Evolutionary conservation across 2,797 vertebrate genomes (phyloP), one percentile per base, ranked within the genome.

Genomic region (Pipistrellus pipistrellus): DNA sequence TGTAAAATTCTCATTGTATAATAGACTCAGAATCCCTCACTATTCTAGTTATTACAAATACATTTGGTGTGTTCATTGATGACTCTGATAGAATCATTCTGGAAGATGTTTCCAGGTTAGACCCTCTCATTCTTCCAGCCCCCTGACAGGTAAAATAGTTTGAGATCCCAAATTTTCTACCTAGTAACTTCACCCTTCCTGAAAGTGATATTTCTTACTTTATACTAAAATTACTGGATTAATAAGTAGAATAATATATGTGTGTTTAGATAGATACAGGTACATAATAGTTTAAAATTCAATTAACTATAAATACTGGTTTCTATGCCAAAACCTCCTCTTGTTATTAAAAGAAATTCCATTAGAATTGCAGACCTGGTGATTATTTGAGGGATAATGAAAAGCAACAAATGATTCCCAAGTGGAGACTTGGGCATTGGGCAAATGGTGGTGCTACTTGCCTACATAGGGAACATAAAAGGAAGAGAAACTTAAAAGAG

Each of bases 281-380:
- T 10, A 77, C 35, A 48, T 12, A 20, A 44, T 94, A 86, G 35
- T 87, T 94, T 85, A 66, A 97, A 96, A 84, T 18, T 6, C 35
- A 95, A 77, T 89, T 91, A 92, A 78, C 51, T 91, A 15, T 72
- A 90, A 95, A 55, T 93, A 90, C 62, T 75, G 5, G 68, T 90
- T 94, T 94, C 27, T 93, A 44, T 92, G 44, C 69, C 85, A 69
- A 94, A 90, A 9, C 27, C 17, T 93, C 35, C 38, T 46, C 91
- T 76, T 25, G 44, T 90, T 93, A 94, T 87, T 94, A 87, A 76
- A 84, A 90, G 59, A 95, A 96, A 89, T 68, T 86, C 17, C 71
- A 93, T 92, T 92, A 83, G 35, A 94, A 88, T 93, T 93, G 32
- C 53, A 92, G 78, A 92, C 88, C 69, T 81, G 80, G 44, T 77